Evolutionary conservation across 1,140 invertebrate genomes (phyloP), one percentile per base, ranked within the genome.

Genomic region (Carposina sasakii): DNA sequence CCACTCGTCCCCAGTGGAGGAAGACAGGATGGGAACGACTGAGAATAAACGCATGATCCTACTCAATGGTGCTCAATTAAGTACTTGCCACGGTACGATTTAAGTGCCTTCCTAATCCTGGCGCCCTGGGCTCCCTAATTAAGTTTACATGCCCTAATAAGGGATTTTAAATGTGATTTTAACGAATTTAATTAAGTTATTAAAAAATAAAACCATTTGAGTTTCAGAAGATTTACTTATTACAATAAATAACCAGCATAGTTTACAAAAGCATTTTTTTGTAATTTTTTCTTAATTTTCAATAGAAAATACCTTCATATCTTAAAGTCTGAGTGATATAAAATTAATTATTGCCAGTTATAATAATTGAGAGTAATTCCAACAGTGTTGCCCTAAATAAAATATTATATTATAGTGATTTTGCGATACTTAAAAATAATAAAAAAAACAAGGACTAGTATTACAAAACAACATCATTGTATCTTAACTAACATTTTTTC

Each of bases 241-340:
- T 62, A 57, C 69, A 77, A 81, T 81, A 81, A 81, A 81, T 81
- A 81, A 81, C 72, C 68, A 67, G 63, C 69, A 60, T 72, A 75
- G 64, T 73, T 73, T 72, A 81, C 71, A 81, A 81, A 81, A 81
- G 76, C 76, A 66, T 67, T 62, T 76, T 72, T 67, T 60, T 74
- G 37, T 37, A 50, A 54, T 59, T 59, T 61, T 55, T 60, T 65
- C 52, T 59, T 49, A 12, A 23, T 60, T 70, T 63, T 65, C 64
- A 51, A 53, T 71, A 69, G 26, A 74, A 74, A 75, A 76, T 70
- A 78, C 64, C 54, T 56, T 54, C 46, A 52, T 57, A 51, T 28
- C 6, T 45, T 39, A 52, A 48, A 43, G 54, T 44, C 55, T 43
- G 28, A 21, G 28, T 43, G 40, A 52, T 48, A 57, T n/a, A n/a